Evolutionary conservation across 1,140 invertebrate genomes (phyloP).

Genomic region (Papilio glaucus): DNA sequence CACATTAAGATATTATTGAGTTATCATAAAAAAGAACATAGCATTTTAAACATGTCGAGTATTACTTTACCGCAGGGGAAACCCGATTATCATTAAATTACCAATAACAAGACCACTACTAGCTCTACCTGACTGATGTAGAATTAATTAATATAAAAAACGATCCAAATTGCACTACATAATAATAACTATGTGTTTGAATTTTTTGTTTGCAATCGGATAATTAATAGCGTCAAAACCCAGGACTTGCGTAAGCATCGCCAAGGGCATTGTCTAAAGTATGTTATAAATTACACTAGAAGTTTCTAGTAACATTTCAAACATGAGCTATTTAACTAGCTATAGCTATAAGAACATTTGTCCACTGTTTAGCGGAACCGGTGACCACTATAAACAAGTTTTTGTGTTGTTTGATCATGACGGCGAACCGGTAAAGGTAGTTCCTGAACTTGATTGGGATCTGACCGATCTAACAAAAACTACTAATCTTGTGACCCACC

Average conservation of each 20-base stretch:
- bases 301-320: not conserved
- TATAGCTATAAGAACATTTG: not conserved
- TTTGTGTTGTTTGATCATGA: not conserved
- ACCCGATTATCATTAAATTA: not conserved
- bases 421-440: not conserved
- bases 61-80: constrained; percentile 1
- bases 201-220: not conserved
- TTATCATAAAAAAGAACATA: too few species aligned
- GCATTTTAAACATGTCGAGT: too few species aligned
- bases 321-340: not conserved
- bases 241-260: not conserved
- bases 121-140: not conserved
- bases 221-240: not conserved
- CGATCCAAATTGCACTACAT: not conserved
- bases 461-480: too few species aligned
- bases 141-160: not conserved
- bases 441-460: too few species aligned
- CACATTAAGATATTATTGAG: too few species aligned
- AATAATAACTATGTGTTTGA: not conserved
- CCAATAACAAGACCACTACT: not conserved
- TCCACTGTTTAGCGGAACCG: not conserved
- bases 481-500: too few species aligned
- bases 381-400: not conserved
- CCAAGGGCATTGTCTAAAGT: not conserved
- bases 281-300: not conserved